Base-by-base conservation (phyloP, 1,140 invertebrate species). In the Lordiphosa mommai region DNA sequence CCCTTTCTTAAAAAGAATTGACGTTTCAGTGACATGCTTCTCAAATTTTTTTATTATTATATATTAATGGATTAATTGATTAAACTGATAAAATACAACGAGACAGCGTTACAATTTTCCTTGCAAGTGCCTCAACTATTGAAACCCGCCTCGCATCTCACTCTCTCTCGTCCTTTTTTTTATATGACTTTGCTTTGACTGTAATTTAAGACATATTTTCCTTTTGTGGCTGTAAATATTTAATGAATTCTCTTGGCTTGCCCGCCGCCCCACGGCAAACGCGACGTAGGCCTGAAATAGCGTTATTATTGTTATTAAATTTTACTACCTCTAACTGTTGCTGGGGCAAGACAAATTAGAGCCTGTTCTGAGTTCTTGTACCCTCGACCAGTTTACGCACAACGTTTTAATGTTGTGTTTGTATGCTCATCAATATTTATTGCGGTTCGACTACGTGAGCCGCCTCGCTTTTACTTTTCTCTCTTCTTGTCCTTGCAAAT, bases 251-350 rank as follows among this genome's bases (percentile, higher is more conserved):
- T 56, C 49, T 41, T n/a, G 48, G 13, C 38, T 40, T 40, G 16
- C 44, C n/a, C n/a, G n/a, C n/a, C n/a, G n/a, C n/a, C n/a, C n/a
- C n/a, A n/a, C n/a, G n/a, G n/a, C n/a, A n/a, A n/a, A n/a, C n/a
- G n/a, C n/a, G 9, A 9, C 38, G 3, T n/a, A 6, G 3, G 32
- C 32, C 68, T 58, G 72, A 70, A 63, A 55, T 50, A 68, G 64
- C 70, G 53, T 80, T 80, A 82, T 80, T 80, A 80, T 82, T 76
- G 76, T 82, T 84, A 82, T 82, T 82, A 82, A 82, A 82, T 84
- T 74, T 84, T 82, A 82, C 61, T 76, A 67, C 61, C 76, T 61
- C 56, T 76, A 82, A 82, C 74, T 82, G 74, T 80, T 80, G 74
- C 76, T 69, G 65, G 51, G 9, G 32, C 33, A 53, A 71, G 70